These are phyloP conservation scores for Minunthozetes semirufus DNA, from an alignment of 2,888 invertebrate genomes.

Conservation along the genomic window DNA sequence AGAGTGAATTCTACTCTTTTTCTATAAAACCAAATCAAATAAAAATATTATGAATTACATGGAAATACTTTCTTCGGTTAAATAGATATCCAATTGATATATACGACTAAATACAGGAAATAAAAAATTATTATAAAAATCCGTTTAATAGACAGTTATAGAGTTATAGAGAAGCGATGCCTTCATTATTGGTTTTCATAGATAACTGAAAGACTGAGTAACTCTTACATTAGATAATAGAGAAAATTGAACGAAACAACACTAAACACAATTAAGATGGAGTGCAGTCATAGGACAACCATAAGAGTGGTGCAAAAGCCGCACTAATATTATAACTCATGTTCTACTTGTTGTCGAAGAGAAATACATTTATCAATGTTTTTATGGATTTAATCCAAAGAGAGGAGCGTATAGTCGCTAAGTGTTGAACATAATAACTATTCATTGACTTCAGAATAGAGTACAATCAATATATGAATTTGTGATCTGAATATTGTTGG, in stretches of 20 bases:
- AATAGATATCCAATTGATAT: background rate
- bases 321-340: background rate
- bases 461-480: too few relatives aligned
- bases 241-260: background rate
- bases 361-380: background rate
- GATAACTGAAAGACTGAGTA: background rate
- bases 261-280: background rate
- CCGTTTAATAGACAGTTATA: background rate
- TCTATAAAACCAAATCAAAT: background rate
- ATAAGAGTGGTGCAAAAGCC: background rate
- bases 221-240: background rate
- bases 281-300: background rate
- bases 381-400: background rate
- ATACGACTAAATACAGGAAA: background rate
- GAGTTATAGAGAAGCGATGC: background rate
- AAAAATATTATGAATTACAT: background rate
- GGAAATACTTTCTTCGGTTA: background rate
- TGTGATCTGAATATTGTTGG: too few relatives aligned
- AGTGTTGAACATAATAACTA: too few relatives aligned
- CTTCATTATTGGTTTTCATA: background rate
- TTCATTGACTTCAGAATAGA: too few relatives aligned
- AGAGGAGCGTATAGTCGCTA: too few relatives aligned
- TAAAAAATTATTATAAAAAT: background rate
- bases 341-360: background rate
- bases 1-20: background rate